Percentiles rank a stretch among this genome's conserved stretches.
Evolutionary conservation across 2,888 invertebrate genomes (phyloP).

Genomic region (Liposcelis brunnea): DNA sequence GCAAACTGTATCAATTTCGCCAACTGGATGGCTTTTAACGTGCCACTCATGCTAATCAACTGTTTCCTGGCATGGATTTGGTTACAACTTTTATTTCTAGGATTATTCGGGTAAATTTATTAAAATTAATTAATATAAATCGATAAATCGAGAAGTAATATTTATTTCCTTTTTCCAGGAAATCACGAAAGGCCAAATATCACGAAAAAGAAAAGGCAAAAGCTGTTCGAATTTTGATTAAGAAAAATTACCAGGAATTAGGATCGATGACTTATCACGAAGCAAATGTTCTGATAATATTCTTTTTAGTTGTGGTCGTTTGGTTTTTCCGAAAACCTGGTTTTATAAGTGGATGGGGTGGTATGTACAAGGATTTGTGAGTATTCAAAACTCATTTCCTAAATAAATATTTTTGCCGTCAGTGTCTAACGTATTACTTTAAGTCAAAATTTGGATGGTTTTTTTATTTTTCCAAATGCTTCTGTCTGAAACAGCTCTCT

Average conservation of each 20-base stretch:
- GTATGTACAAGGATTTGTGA: slow-evolving; percentile 42
- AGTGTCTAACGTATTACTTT: slow-evolving; percentile 43
- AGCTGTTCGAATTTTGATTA: slow-evolving; percentile 54
- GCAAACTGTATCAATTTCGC: slow-evolving; percentile 55
- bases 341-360: slow-evolving; percentile 76
- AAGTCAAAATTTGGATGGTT: no score
- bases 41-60: slow-evolving; percentile 68
- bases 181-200: no score
- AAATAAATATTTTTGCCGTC: slow-evolving; percentile 19
- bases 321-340: slow-evolving; percentile 85
- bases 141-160: no score
- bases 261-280: slow-evolving; percentile 69
- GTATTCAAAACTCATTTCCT: no score
- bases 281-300: slow-evolving; percentile 47
- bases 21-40: slow-evolving; percentile 72
- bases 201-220: slow-evolving; percentile 17
- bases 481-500: no score
- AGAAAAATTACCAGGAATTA: slow-evolving; percentile 55
- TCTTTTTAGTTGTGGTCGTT: slow-evolving; percentile 58
- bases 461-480: no score
- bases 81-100: slow-evolving; percentile 67
- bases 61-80: slow-evolving; percentile 59
- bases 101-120: slow-evolving; percentile 40
- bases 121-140: no score
- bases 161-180: no score